A percentile compares a stretch with the other conserved stretches of the same genome.
phyloP scores from a whole-genome alignment of 1,140 invertebrate genomes.

The Sogatella furcifera region DNA sequence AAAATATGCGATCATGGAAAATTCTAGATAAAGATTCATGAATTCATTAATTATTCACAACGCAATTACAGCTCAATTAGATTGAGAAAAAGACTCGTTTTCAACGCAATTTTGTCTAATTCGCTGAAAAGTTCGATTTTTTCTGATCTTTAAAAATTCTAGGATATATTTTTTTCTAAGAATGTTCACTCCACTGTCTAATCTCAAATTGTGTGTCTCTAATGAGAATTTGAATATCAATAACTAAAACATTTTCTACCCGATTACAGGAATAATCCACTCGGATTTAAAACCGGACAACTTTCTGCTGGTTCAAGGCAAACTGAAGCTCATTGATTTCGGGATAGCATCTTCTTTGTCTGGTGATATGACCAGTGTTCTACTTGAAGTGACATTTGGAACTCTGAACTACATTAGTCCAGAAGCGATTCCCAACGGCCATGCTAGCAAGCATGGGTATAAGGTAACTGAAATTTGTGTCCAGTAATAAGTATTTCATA shows the following conservation, averaged over 20 bases:
- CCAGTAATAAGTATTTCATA: no score
- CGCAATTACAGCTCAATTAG: no score
- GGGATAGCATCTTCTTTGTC: slow-evolving; percentile 90
- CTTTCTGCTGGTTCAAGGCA: slow-evolving; percentile 78
- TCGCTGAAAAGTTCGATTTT: no score
- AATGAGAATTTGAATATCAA: not conserved
- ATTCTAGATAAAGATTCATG: no score
- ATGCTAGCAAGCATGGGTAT: slow-evolving; percentile 6
- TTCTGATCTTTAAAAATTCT: no score
- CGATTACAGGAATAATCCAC: slow-evolving; percentile 75
- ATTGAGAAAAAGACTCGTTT: no score
- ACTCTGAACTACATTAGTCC: slow-evolving; percentile 96
- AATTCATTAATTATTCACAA: no score
- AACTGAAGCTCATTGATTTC: slow-evolving; percentile 94
- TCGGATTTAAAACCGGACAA: slow-evolving; percentile 96
- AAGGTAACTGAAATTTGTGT: slow-evolving; percentile 9
- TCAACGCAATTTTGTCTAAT: no score
- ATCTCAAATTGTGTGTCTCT: not conserved
- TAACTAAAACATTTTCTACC: slow-evolving; percentile 7
- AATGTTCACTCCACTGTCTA: no score
- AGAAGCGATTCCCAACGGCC: slow-evolving; percentile 57
- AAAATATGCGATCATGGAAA: no score
- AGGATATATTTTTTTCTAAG: no score
- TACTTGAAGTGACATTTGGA: slow-evolving; percentile 69
- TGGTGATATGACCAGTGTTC: slow-evolving; percentile 79